A percentile compares a stretch with the other conserved stretches of the same genome.
These are phyloP conservation scores for Leptopilina clavipes DNA, from an alignment of 1,140 invertebrate genomes.

Conservation along the genomic window DNA sequence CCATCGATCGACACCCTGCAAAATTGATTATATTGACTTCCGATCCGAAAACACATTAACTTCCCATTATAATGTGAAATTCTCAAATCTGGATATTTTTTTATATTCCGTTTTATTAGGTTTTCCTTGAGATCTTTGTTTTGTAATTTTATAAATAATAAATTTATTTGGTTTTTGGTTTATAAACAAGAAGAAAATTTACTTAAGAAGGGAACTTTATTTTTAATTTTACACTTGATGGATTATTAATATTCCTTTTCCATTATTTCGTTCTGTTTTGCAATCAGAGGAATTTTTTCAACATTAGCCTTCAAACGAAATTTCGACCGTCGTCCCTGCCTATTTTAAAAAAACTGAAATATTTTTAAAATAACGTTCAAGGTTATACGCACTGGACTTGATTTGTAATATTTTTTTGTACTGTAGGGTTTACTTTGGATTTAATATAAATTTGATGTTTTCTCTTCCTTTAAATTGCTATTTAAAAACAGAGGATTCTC, in stretches of 20 bases:
- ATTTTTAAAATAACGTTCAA: background rate
- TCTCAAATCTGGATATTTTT: too few relatives aligned
- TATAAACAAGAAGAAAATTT: too few relatives aligned
- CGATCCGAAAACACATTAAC: constrained; percentile 14
- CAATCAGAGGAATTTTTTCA: background rate
- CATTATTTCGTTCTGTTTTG: background rate
- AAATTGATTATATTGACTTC: constrained; percentile 32
- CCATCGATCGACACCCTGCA: background rate
- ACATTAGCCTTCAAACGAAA: background rate
- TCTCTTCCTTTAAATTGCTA: background rate
- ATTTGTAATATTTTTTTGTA: background rate
- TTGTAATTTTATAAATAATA: too few relatives aligned
- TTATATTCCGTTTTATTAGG: too few relatives aligned
- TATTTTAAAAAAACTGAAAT: background rate
- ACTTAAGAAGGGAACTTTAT: too few relatives aligned
- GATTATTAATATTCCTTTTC: background rate
- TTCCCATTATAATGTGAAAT: background rate
- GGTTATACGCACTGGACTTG: background rate
- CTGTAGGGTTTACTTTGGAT: too few relatives aligned
- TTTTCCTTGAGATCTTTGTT: too few relatives aligned
- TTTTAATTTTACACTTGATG: too few relatives aligned
- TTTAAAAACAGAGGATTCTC: background rate
- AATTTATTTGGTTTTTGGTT: too few relatives aligned
- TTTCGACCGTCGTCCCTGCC: too few relatives aligned
- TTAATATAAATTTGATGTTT: too few relatives aligned